Evolutionary conservation across 2,797 vertebrate genomes (phyloP).

Genomic region (Eidolon dupreanum): DNA sequence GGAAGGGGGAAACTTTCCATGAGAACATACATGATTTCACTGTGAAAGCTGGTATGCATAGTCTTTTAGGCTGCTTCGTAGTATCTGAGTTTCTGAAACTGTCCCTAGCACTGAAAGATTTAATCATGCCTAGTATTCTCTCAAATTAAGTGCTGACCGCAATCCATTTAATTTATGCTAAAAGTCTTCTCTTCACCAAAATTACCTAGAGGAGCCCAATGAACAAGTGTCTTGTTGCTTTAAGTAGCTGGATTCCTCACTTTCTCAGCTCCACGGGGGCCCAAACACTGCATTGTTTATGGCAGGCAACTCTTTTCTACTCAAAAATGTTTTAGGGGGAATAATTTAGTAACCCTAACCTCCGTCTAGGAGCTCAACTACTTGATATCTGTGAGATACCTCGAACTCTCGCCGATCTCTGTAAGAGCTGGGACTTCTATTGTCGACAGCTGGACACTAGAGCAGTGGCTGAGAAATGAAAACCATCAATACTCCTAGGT

Average conservation of each 20-base stretch:
- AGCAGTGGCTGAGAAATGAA: conserved; percentile 55
- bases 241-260: not conserved
- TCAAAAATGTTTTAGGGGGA: conserved; percentile 43
- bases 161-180: conserved; percentile 43
- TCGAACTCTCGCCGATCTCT: conserved; percentile 42
- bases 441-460: conserved; percentile 55
- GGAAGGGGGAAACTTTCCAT: not conserved
- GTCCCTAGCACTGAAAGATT: not conserved
- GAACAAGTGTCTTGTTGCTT: not conserved
- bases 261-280: not conserved
- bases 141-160: conserved; percentile 29
- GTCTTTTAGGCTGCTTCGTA: conserved; percentile 10
- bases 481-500: conserved; percentile 57
- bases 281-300: conserved; percentile 25
- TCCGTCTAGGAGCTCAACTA: conserved; percentile 38
- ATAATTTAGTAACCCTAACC: conserved; percentile 51
- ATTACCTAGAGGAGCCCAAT: conserved; percentile 14
- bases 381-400: conserved; percentile 24
- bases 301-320: conserved; percentile 18
- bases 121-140: conserved; percentile 3
- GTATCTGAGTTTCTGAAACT: conserved; percentile 41
- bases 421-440: conserved; percentile 53
- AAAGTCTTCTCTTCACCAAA: conserved; percentile 20
- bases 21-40: not conserved
- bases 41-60: conserved; percentile 14